A percentile compares a stretch with the other conserved stretches of the same genome.
phyloP scores from a whole-genome alignment of 2,888 invertebrate genomes.

The Chalcis sispes region DNA sequence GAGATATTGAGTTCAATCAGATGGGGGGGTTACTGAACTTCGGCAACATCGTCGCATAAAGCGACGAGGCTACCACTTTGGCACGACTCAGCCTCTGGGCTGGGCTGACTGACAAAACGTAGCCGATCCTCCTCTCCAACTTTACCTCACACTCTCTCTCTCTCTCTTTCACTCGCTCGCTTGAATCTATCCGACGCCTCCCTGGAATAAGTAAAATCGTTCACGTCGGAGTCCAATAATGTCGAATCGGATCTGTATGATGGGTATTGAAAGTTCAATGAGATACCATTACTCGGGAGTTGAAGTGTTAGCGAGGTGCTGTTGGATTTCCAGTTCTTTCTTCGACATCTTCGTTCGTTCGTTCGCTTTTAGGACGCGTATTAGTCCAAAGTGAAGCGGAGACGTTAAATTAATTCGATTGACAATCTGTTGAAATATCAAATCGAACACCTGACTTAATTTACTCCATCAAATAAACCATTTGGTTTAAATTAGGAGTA shows the following conservation, averaged over 20 bases:
- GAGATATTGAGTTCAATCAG: conserved; percentile 68
- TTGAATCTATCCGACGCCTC: conserved; percentile 26
- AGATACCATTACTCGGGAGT: conserved; percentile 5
- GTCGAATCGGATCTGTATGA: conserved; percentile 15
- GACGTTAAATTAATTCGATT: not conserved
- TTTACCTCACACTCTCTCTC: conserved; percentile 13
- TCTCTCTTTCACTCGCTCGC: conserved; percentile 48
- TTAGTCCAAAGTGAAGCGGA: not conserved
- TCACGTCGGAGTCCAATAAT: conserved; percentile 21
- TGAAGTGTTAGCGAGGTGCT: not conserved
- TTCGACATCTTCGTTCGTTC: not conserved
- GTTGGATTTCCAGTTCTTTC: conserved; percentile 4
- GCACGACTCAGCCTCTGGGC: conserved; percentile 12
- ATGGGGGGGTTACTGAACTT: conserved; percentile 67
- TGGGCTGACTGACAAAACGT: conserved; percentile 34
- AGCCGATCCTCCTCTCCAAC: conserved; percentile 17
- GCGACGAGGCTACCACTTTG: conserved; percentile 50
- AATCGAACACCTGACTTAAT: not conserved
- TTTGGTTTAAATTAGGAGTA: too few species aligned
- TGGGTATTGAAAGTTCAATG: conserved; percentile 18
- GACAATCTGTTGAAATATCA: not conserved
- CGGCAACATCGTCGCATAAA: conserved; percentile 61
- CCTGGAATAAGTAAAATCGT: conserved; percentile 47
- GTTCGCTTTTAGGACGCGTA: conserved; percentile 8
- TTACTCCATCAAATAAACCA: not conserved